These are phyloP conservation scores for Momotus momota DNA, from an alignment of 2,797 vertebrate genomes.

Conservation along the genomic window DNA sequence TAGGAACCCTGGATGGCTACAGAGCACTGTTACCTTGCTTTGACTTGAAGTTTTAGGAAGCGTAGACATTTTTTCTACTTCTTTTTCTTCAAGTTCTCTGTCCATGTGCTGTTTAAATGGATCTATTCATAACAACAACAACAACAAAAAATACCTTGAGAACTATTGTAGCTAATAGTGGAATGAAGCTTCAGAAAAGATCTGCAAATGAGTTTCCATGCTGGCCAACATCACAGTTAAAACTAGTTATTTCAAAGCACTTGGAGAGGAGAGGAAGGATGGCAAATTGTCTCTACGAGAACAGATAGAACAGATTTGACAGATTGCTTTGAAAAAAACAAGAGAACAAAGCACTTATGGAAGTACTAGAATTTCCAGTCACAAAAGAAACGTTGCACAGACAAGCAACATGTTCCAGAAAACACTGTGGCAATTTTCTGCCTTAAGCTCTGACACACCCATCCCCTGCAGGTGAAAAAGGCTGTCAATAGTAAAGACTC, in stretches of 20 bases:
- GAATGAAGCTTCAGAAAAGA: background rate
- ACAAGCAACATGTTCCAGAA: background rate
- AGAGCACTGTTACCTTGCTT: slow-evolving; percentile 81
- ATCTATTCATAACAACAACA: slow-evolving; percentile 79
- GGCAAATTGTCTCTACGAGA: slow-evolving; percentile 17
- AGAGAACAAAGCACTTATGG: background rate
- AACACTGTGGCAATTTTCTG: background rate
- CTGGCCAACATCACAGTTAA: background rate
- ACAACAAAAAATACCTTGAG: background rate
- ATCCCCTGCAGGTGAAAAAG: background rate
- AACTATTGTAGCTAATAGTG: background rate
- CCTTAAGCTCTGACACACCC: background rate
- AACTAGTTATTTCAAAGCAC: slow-evolving; percentile 32
- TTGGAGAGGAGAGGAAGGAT: slow-evolving; percentile 18
- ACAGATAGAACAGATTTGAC: slow-evolving; percentile 46
- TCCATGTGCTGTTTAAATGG: slow-evolving; percentile 86
- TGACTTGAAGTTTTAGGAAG: slow-evolving; percentile 81
- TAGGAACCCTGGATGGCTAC: background rate
- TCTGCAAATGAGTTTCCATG: slow-evolving; percentile 27
- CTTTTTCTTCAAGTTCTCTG: slow-evolving; percentile 87
- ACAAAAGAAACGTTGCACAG: slow-evolving; percentile 1
- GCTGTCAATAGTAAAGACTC: background rate
- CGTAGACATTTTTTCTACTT: slow-evolving; percentile 82
- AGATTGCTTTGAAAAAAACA: slow-evolving; percentile 20
- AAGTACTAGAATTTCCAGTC: slow-evolving; percentile 35